A percentile compares a stretch with the other conserved stretches of the same genome.
Conservation (phyloP, 2,888 invertebrate genomes). For the Luperina testacea region DNA sequence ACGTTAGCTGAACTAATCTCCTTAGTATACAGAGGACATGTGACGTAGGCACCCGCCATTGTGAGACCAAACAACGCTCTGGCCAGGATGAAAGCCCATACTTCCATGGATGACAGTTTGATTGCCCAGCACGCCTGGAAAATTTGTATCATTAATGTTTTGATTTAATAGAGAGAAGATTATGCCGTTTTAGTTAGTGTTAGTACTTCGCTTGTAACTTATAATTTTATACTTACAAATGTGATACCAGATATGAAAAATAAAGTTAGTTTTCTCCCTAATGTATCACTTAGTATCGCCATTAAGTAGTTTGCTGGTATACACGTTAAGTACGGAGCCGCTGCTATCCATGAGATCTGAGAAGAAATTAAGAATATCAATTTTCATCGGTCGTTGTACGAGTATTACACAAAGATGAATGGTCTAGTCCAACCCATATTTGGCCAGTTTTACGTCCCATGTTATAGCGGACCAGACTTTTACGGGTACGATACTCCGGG, state of each 20-base stretch:
- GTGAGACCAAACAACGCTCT: constrained; percentile 77
- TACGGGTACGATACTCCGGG: background rate
- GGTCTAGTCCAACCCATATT: background rate
- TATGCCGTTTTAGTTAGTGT: background rate
- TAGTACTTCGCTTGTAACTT: background rate
- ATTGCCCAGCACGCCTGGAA: constrained; percentile 75
- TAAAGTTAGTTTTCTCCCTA: constrained; percentile 79
- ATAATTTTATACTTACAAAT: constrained; percentile 69
- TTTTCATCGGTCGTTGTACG: background rate
- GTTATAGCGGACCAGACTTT: background rate
- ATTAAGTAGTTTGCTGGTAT: constrained; percentile 73
- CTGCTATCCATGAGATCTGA: constrained; percentile 84
- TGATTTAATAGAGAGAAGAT: background rate
- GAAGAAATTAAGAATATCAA: background rate
- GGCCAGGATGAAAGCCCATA: constrained; percentile 80
- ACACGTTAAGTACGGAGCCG: constrained; percentile 77
- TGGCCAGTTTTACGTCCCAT: too few species aligned
- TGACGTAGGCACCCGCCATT: constrained; percentile 81
- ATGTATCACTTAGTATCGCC: constrained; percentile 75
- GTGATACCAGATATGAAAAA: constrained; percentile 75
- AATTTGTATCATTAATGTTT: background rate
- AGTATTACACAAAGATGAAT: background rate
- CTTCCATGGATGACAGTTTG: constrained; percentile 75
- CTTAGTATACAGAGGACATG: constrained; percentile 87
- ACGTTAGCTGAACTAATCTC: constrained; percentile 90